Percentiles rank a stretch among this genome's conserved stretches.
Evolutionary conservation across 1,140 invertebrate species (phyloP).

Genomic region (Drosophila ambigua): DNA sequence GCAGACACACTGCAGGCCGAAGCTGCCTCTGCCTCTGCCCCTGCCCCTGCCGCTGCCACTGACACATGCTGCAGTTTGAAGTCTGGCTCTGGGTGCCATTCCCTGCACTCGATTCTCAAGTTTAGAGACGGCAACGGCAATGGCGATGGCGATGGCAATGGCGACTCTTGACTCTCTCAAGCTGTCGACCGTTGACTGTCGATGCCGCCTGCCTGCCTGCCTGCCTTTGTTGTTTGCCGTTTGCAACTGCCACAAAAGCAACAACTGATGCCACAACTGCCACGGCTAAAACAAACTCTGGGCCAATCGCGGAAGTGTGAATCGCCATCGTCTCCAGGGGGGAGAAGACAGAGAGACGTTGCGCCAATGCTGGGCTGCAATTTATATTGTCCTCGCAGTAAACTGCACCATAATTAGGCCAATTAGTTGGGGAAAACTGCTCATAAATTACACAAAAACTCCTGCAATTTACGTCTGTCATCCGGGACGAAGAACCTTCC

Average conservation of each 20-base stretch:
- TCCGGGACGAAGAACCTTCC: slow-evolving; percentile 15
- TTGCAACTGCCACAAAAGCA: slow-evolving; percentile 3
- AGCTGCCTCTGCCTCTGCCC: slow-evolving; percentile 10
- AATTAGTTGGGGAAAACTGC: slow-evolving; percentile 68
- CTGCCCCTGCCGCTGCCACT: not conserved
- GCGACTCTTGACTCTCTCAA: slow-evolving; percentile 46
- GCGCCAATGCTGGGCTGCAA: slow-evolving; percentile 16
- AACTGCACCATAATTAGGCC: slow-evolving; percentile 72
- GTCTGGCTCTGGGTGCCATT: slow-evolving; percentile 59
- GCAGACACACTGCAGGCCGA: slow-evolving; percentile 75
- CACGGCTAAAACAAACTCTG: slow-evolving; percentile 33
- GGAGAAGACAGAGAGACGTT: not conserved
- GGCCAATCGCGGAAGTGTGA: slow-evolving; percentile 74
- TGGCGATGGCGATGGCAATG: no score
- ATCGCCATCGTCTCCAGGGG: slow-evolving; percentile 40
- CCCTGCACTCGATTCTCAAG: slow-evolving; percentile 61
- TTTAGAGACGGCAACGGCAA: slow-evolving; percentile 9
- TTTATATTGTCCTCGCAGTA: slow-evolving; percentile 32
- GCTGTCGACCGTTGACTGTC: slow-evolving; percentile 37
- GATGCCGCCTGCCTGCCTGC: slow-evolving; percentile 35
- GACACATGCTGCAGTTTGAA: slow-evolving; percentile 27
- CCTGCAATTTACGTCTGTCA: slow-evolving; percentile 45
- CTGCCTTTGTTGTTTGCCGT: slow-evolving; percentile 72
- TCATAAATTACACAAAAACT: slow-evolving; percentile 75
- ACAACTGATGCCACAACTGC: slow-evolving; percentile 17